A percentile compares a stretch with the other conserved stretches of the same genome.
Conservation (phyloP, 2,797 vertebrate species). For the Gymnothorax reevesii region DNA sequence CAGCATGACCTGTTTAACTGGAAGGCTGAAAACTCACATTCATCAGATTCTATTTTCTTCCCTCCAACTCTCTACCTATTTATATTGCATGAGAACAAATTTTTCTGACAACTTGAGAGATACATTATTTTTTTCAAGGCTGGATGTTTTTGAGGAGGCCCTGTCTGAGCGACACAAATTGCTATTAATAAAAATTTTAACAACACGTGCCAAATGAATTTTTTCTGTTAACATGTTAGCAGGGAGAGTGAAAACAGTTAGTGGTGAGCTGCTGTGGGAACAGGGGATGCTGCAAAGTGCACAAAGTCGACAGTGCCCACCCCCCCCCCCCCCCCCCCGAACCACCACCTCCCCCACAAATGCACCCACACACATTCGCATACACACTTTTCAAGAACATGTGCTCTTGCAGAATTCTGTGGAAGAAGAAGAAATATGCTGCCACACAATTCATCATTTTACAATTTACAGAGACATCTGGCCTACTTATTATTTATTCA, state of each 20-base stretch:
- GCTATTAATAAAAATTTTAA: slow-evolving; percentile 91
- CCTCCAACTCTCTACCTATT: slow-evolving; percentile 78
- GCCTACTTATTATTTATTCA: slow-evolving; percentile 50
- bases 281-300: slow-evolving; percentile 46
- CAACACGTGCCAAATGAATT: slow-evolving; percentile 87
- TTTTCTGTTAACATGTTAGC: slow-evolving; percentile 86
- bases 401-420: slow-evolving; percentile 27
- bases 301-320: slow-evolving; percentile 57
- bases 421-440: slow-evolving; percentile 37
- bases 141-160: slow-evolving; percentile 79
- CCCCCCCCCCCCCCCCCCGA: neutral
- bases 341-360: neutral
- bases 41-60: slow-evolving; percentile 76
- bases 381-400: slow-evolving; percentile 40
- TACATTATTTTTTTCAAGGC: slow-evolving; percentile 82
- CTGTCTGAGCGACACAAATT: slow-evolving; percentile 86
- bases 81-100: slow-evolving; percentile 94
- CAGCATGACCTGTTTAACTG: slow-evolving; percentile 77
- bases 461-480: slow-evolving; percentile 45
- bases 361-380: slow-evolving; percentile 5
- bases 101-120: slow-evolving; percentile 92
- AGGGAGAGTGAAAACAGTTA: slow-evolving; percentile 65
- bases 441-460: slow-evolving; percentile 45
- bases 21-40: slow-evolving; percentile 68
- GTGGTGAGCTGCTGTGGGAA: slow-evolving; percentile 68